These are phyloP conservation scores for Chorisops tibialis DNA, from an alignment of 2,888 invertebrate genomes.

Conservation along the genomic window DNA sequence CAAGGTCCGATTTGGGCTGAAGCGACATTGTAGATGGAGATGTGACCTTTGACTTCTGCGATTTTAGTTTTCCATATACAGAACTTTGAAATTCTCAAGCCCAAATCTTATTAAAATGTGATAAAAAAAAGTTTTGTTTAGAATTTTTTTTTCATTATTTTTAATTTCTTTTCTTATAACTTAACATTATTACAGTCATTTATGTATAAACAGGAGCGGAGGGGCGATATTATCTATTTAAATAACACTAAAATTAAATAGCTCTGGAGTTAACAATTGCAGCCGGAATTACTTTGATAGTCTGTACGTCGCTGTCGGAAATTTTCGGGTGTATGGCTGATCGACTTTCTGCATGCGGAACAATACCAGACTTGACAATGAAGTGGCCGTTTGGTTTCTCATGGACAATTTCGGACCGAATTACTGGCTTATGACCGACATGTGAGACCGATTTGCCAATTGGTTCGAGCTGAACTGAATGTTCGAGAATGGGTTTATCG, in stretches of 20 bases:
- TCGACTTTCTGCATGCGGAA: constrained; percentile 4
- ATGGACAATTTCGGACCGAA: constrained; percentile 18
- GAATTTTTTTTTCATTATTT: constrained; percentile 2
- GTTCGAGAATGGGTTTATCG: background rate
- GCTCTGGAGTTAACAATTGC: constrained; percentile 15
- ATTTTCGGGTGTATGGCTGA: background rate
- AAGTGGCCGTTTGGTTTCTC: constrained; percentile 24
- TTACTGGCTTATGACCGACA: background rate
- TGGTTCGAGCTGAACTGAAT: background rate
- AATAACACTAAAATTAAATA: constrained; percentile 7
- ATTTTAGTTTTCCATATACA: too few relatives aligned
- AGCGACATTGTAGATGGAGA: too few relatives aligned
- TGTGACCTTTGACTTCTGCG: too few relatives aligned
- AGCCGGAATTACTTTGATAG: constrained; percentile 10
- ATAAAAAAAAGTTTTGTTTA: too few relatives aligned
- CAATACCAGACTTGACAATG: constrained; percentile 21
- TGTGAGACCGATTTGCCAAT: constrained; percentile 4
- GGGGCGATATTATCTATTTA: background rate
- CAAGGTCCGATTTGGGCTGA: too few relatives aligned
- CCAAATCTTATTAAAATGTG: too few relatives aligned
- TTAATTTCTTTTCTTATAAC: constrained; percentile 5
- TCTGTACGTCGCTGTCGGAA: background rate
- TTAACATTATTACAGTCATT: constrained; percentile 24
- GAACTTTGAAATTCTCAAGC: too few relatives aligned
- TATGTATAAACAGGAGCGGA: background rate